Percentiles rank a stretch among this genome's conserved stretches.
Evolutionary conservation across 2,113 vertebrate species (phyloP).

Genomic region (Caranx ignobilis): DNA sequence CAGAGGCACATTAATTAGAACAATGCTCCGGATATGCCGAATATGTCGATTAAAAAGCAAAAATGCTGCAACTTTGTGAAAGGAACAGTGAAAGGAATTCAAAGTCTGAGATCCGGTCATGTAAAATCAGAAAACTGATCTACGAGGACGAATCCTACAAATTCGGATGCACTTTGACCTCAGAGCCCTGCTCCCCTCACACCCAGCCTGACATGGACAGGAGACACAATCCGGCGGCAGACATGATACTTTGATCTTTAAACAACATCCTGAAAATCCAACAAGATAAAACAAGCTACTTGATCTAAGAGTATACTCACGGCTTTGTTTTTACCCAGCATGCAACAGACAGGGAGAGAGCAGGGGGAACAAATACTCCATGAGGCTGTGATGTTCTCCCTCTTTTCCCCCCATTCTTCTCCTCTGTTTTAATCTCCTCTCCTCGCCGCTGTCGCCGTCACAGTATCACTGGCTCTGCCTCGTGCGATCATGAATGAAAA

Average conservation of each 20-base stretch:
- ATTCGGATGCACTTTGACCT: slow-evolving; percentile 26
- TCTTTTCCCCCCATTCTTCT: not conserved
- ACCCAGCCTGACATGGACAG: not conserved
- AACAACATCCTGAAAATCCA: slow-evolving; percentile 8
- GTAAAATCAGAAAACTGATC: not conserved
- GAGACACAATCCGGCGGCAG: not conserved
- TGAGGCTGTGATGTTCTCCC: not conserved
- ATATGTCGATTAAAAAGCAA: not conserved
- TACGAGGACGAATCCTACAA: not conserved
- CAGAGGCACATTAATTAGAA: not conserved
- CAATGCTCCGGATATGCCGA: not conserved
- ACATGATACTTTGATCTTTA: slow-evolving; percentile 37
- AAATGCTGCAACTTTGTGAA: not conserved
- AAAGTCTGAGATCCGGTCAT: not conserved
- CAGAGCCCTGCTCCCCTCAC: not conserved
- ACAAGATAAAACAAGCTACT: not conserved
- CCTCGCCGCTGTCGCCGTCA: slow-evolving; percentile 39
- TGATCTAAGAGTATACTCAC: slow-evolving; percentile 20
- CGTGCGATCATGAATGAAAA: slow-evolving; percentile 70
- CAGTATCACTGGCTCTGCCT: not conserved
- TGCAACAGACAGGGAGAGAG: not conserved
- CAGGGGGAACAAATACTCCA: slow-evolving; percentile 23
- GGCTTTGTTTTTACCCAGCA: slow-evolving; percentile 3
- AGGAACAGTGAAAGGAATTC: too few relatives aligned
- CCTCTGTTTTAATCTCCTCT: slow-evolving; percentile 15